Percentiles rank a stretch among this genome's conserved stretches.
Conservation (phyloP, 2,797 vertebrate species). For the Esox lucius region DNA sequence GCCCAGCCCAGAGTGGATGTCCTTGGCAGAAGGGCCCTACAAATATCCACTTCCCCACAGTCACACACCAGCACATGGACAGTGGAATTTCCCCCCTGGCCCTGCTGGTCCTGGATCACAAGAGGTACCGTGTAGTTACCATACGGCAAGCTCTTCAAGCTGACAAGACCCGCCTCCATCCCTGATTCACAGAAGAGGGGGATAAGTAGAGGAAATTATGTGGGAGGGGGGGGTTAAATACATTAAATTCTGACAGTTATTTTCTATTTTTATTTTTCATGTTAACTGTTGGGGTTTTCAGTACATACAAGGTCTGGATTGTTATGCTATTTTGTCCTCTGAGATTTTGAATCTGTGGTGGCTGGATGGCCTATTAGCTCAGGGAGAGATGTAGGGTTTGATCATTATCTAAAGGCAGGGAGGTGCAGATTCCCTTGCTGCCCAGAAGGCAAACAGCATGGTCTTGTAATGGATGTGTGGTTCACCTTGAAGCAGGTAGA, state of each 20-base stretch:
- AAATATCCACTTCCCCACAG: conserved; percentile 57
- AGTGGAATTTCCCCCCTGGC: conserved; percentile 39
- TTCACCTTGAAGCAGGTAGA: too few species aligned
- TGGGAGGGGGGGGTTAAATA: not conserved
- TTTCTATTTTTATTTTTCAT: too few species aligned
- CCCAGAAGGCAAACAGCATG: too few species aligned
- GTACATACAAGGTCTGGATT: too few species aligned
- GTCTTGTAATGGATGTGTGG: too few species aligned
- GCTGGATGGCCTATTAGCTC: too few species aligned
- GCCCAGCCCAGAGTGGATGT: conserved; percentile 40
- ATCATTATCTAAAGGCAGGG: too few species aligned
- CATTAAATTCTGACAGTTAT: not conserved
- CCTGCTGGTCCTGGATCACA: conserved; percentile 76
- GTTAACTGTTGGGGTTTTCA: too few species aligned
- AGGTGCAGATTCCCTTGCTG: too few species aligned
- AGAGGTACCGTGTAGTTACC: conserved; percentile 77
- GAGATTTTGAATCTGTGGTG: too few species aligned
- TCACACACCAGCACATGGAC: conserved; percentile 71
- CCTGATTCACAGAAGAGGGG: conserved; percentile 59
- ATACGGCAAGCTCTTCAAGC: conserved; percentile 58
- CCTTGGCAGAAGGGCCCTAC: conserved; percentile 22
- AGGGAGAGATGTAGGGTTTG: too few species aligned
- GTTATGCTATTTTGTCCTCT: too few species aligned
- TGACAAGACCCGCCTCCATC: conserved; percentile 63
- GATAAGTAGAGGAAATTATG: not conserved